Evolutionary conservation across 2,113 vertebrate species (phyloP).

Genomic region (Xiphophorus maculatus): DNA sequence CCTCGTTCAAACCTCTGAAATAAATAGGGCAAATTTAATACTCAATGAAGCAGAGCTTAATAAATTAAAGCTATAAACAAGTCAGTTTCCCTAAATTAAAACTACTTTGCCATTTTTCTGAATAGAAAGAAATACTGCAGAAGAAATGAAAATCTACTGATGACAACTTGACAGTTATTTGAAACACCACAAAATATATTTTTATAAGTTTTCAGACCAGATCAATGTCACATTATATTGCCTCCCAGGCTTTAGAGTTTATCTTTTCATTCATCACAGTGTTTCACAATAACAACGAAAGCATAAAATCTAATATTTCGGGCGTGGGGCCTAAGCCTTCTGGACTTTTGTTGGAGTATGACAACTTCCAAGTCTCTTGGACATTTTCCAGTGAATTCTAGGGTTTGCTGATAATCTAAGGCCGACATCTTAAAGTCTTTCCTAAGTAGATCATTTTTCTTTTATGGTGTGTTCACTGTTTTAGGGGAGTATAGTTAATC

Average conservation of each 20-base stretch:
- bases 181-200: not conserved
- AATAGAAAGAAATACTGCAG: constrained; percentile 19
- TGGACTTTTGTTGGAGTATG: too few species aligned
- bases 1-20: too few species aligned
- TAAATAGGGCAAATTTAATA: too few species aligned
- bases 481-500: too few species aligned
- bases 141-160: constrained; percentile 25
- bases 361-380: too few species aligned
- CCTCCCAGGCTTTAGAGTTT: not conserved
- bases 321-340: too few species aligned
- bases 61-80: not conserved
- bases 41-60: not conserved
- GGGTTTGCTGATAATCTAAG: too few species aligned
- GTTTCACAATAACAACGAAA: not conserved
- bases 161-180: not conserved
- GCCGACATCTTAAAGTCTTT: not conserved
- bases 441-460: not conserved
- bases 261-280: not conserved
- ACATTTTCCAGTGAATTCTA: too few species aligned
- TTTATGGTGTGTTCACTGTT: too few species aligned
- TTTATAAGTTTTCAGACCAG: not conserved
- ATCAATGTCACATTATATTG: not conserved
- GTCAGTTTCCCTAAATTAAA: not conserved
- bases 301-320: not conserved
- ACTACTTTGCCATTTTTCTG: not conserved